phyloP scores from a whole-genome alignment of 2,888 invertebrate genomes.

The Stenichneumon culpator region DNA sequence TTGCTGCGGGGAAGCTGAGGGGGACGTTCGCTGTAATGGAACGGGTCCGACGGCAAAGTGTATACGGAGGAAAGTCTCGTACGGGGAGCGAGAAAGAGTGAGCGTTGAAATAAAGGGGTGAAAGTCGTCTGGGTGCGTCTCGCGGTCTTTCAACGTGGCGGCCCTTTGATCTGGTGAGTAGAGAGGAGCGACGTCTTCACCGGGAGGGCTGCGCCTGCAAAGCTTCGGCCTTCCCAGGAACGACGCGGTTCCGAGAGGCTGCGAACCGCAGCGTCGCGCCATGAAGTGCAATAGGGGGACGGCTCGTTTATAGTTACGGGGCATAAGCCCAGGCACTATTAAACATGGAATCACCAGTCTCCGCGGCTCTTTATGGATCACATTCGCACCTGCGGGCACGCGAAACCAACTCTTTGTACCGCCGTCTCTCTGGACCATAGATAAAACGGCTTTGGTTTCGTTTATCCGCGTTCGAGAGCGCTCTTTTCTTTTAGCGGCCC shows the following conservation, averaged over 20 bases:
- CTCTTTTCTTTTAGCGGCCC: background rate
- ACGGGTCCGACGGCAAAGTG: constrained; percentile 44
- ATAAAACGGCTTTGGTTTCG: constrained; percentile 15
- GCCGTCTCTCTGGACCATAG: background rate
- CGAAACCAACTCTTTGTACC: background rate
- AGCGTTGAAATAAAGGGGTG: constrained; percentile 18
- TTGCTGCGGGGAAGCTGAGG: constrained; percentile 49
- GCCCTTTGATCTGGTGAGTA: constrained; percentile 62
- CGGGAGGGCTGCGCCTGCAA: constrained; percentile 5
- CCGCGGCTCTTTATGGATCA: constrained; percentile 31
- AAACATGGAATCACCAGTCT: constrained; percentile 43
- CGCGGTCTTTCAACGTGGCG: constrained; percentile 59
- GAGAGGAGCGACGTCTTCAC: constrained; percentile 62
- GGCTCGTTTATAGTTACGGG: constrained; percentile 11
- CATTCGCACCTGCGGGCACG: constrained; percentile 35
- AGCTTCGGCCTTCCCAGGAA: constrained; percentile 23
- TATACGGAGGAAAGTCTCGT: constrained; percentile 3
- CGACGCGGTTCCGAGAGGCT: constrained; percentile 7
- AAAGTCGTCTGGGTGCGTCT: constrained; percentile 55
- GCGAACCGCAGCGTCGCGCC: constrained; percentile 34
- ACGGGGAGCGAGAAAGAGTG: background rate
- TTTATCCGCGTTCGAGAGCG: background rate
- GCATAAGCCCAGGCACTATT: constrained; percentile 12
- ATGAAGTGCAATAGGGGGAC: constrained; percentile 12
- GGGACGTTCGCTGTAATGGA: constrained; percentile 59